phyloP scores from a whole-genome alignment of 2,888 invertebrate genomes.

The Leucophora obtusa region DNA sequence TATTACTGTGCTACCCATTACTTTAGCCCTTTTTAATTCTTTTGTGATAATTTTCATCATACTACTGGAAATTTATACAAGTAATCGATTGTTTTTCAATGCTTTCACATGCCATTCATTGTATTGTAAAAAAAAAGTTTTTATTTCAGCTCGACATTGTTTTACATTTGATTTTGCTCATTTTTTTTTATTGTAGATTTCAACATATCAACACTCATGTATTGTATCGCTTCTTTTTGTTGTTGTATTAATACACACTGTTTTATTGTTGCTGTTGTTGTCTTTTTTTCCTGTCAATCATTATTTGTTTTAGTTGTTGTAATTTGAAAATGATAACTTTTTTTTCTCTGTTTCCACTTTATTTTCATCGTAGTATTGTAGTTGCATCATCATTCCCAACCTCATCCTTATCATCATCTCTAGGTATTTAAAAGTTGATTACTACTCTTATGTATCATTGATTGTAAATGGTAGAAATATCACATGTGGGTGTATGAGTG shows the following conservation, averaged over 20 bases:
- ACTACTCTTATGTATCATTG: slow-evolving; percentile 49
- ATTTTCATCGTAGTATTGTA: background rate
- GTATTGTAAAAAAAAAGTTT: slow-evolving; percentile 5
- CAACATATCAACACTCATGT: slow-evolving; percentile 35
- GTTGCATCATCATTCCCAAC: slow-evolving; percentile 6
- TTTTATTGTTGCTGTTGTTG: slow-evolving; percentile 4
- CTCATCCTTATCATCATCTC: slow-evolving; percentile 22
- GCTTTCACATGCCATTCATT: slow-evolving; percentile 25
- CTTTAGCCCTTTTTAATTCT: background rate
- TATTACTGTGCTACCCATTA: background rate
- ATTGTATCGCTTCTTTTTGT: slow-evolving; percentile 38
- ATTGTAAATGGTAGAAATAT: slow-evolving; percentile 23
- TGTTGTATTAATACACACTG: slow-evolving; percentile 7
- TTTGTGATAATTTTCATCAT: background rate
- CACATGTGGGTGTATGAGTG: background rate
- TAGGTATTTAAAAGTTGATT: slow-evolving; percentile 59
- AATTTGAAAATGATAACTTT: slow-evolving; percentile 42
- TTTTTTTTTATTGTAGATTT: slow-evolving; percentile 40
- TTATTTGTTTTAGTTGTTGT: slow-evolving; percentile 2
- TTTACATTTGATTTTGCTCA: slow-evolving; percentile 45
- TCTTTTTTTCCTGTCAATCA: slow-evolving; percentile 31
- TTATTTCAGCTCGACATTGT: slow-evolving; percentile 12
- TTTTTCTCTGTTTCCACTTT: slow-evolving; percentile 20
- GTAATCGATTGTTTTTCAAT: slow-evolving; percentile 53
- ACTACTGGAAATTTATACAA: background rate